Evolutionary conservation across 2,888 invertebrate genomes (phyloP), one percentile per base, ranked within the genome.

Genomic region (Clepsis dumicolana): DNA sequence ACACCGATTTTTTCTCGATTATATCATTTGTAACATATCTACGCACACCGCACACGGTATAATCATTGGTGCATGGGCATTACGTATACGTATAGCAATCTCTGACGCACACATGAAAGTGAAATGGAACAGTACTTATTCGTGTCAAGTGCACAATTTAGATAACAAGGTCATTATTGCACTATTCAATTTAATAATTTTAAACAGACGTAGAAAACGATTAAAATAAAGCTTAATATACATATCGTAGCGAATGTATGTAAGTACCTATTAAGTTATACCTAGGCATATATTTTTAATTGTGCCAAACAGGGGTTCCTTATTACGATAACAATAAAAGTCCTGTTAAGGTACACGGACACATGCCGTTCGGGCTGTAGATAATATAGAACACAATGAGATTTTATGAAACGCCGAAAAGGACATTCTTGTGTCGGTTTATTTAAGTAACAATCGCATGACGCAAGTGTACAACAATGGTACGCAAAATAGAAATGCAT

Each of bases 71-170:
- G 72, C 71, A 73, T 74, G 73, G 67, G 66, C 27, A 71, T 74
- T 71, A 76, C 76, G 21, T 77, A 76, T 73, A 77, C 77, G 77
- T 70, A 71, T 63, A 82, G 80, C 81, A 80, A 81, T 80, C 83
- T 77, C 57, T 35, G 87, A 86, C 86, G 85, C 85, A 86, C 77
- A 87, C 87, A 90, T 90, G 91, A 93, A 92, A 92, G 93, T 93
- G 91, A 93, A 92, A 92, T 91, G 91, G 90, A 89, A 86, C 91
- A 90, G 88, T 64, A 70, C 59, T 64, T 88, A 92, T 92, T 90
- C 87, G 89, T 91, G 93, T 93, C 93, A 93, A 93, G 93, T 93
- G 91, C 91, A 92, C 91, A 87, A 91, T 92, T 91, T 91, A 91
- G 92, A 91, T 93, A 89, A 90, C 90, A 91, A 92, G 93, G 93